A percentile compares a stretch with the other conserved stretches of the same genome.
Conservation (phyloP, 2,113 vertebrate genomes). For the Scophthalmus maximus region DNA sequence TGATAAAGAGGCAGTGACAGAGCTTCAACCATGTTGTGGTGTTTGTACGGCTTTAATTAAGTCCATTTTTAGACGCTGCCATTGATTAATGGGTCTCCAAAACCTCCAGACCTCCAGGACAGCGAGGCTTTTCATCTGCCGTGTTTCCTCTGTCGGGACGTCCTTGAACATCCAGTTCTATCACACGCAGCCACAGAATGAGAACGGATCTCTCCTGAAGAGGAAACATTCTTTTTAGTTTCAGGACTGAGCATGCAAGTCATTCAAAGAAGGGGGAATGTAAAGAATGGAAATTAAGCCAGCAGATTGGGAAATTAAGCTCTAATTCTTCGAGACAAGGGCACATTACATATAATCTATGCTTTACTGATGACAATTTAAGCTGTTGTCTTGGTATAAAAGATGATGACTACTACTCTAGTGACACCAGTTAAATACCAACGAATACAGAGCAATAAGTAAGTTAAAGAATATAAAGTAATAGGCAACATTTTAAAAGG, state of each 20-base stretch:
- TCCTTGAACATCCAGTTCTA: not conserved
- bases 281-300: not conserved
- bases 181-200: not conserved
- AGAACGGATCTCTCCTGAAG: not conserved
- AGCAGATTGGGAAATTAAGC: not conserved
- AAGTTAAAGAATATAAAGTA: not conserved
- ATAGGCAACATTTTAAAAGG: not conserved
- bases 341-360: not conserved
- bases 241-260: not conserved
- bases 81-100: slow-evolving; percentile 23
- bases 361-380: not conserved
- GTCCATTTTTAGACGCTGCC: slow-evolving; percentile 14
- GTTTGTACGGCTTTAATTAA: slow-evolving; percentile 32
- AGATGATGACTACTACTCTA: not conserved
- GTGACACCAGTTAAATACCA: not conserved
- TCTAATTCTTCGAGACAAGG: not conserved
- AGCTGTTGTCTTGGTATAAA: not conserved
- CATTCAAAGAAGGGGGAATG: not conserved
- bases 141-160: no score
- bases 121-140: not conserved
- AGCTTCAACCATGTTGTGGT: slow-evolving; percentile 8
- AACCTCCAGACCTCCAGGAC: not conserved
- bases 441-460: not conserved
- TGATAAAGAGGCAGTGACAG: slow-evolving; percentile 36
- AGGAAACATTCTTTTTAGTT: slow-evolving; percentile 1